Percentiles rank a stretch among this genome's conserved stretches.
These are phyloP conservation scores for Synanceia verrucosa DNA, from an alignment of 2,797 vertebrate genomes.

Conservation along the genomic window DNA sequence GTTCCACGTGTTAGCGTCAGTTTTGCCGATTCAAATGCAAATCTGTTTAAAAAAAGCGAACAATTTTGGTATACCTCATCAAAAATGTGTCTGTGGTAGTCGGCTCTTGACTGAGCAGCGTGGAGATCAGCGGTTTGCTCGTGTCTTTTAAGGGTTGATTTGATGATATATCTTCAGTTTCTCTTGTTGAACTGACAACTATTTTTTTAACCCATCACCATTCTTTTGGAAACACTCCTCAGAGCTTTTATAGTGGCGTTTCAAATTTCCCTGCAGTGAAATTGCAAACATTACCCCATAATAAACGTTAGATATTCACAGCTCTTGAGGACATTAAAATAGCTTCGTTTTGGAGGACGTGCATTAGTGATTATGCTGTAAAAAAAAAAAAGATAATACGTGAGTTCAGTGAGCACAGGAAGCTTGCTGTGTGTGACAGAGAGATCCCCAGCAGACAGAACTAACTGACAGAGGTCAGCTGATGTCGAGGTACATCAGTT, in stretches of 20 bases:
- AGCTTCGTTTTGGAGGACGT: neutral
- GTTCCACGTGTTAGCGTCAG: neutral
- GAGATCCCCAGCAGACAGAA: constrained; percentile 42
- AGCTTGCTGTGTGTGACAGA: constrained; percentile 18
- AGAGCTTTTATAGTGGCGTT: constrained; percentile 21
- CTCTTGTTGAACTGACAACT: constrained; percentile 45
- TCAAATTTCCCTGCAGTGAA: constrained; percentile 30
- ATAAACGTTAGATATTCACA: constrained; percentile 24
- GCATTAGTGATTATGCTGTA: neutral
- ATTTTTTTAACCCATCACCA: constrained; percentile 42
- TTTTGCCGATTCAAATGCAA: constrained; percentile 44
- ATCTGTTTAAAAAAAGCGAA: constrained; percentile 28
- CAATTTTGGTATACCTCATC: constrained; percentile 27
- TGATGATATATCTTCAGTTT: constrained; percentile 37
- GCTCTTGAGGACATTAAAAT: constrained; percentile 39
- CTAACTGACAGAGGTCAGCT: constrained; percentile 64
- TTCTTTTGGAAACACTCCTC: constrained; percentile 36
- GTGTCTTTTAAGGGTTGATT: constrained; percentile 25
- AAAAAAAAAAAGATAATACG: neutral
- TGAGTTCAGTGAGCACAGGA: constrained; percentile 11
- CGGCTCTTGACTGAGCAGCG: constrained; percentile 9
- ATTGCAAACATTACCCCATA: constrained; percentile 31
- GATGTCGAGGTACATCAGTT: constrained; percentile 74
- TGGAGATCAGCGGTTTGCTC: constrained; percentile 24
- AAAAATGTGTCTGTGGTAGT: constrained; percentile 17